Conservation (phyloP, 2,888 invertebrate genomes). For the Rhingia rostrata region DNA sequence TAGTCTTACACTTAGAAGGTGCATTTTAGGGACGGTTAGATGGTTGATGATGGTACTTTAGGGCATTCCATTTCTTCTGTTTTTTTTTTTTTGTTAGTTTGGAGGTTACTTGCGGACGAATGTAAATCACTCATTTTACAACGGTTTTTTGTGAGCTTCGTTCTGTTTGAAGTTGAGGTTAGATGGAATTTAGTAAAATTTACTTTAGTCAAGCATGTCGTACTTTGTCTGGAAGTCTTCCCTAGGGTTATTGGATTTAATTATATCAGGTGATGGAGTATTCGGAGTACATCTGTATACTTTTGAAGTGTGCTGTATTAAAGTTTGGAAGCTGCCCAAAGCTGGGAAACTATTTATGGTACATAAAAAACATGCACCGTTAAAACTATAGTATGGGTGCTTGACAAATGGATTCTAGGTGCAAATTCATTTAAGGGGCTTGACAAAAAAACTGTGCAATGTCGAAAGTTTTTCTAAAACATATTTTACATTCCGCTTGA, state of each 20-base stretch:
- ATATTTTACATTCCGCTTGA: no score
- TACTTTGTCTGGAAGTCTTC: neutral
- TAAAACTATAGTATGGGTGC: no score
- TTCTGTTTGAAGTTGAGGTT: neutral
- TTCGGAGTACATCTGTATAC: neutral
- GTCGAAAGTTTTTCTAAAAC: no score
- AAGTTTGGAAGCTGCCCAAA: no score
- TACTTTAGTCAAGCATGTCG: no score
- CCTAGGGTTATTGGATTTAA: neutral
- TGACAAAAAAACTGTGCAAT: no score
- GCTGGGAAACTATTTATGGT: no score
- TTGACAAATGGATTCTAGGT: no score
- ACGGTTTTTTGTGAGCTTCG: neutral
- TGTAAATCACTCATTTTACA: constrained; percentile 5
- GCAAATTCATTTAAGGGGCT: no score
- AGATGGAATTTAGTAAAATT: no score
- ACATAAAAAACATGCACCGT: no score
- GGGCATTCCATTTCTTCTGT: neutral
- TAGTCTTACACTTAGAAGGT: neutral
- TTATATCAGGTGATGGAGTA: neutral
- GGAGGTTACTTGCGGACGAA: constrained; percentile 1
- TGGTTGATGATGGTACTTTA: neutral
- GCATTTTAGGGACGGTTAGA: constrained; percentile 3
- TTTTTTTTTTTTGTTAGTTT: neutral
- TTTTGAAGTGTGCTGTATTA: neutral